phyloP scores from a whole-genome alignment of 2,113 vertebrate species.

The Propithecus coquereli region DNA sequence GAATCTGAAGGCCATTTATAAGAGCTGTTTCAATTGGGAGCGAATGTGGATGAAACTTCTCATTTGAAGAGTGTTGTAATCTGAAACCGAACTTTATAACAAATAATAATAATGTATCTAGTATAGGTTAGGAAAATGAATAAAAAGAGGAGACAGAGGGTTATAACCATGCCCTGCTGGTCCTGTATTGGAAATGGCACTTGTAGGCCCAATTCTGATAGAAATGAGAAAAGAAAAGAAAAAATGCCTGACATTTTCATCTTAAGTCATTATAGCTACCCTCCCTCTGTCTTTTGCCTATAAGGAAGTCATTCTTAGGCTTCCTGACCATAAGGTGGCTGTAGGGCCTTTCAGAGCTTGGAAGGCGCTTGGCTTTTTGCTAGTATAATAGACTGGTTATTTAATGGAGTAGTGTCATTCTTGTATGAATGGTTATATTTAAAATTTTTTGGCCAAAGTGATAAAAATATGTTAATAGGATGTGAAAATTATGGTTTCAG shows the following conservation, averaged over 20 bases:
- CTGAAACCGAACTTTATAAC: background rate
- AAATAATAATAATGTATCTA: background rate
- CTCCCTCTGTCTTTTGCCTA: background rate
- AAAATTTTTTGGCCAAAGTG: background rate
- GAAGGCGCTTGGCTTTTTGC: background rate
- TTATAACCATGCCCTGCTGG: background rate
- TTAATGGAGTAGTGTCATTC: background rate
- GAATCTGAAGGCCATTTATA: conserved; percentile 14
- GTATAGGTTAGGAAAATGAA: background rate
- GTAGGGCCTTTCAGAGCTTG: conserved; percentile 12
- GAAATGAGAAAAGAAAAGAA: background rate
- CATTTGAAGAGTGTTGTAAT: conserved; percentile 31
- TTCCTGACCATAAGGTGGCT: conserved; percentile 61
- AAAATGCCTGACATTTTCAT: background rate
- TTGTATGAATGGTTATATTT: conserved; percentile 2
- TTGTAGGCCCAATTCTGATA: background rate
- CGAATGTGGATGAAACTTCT: background rate
- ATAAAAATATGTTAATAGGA: background rate
- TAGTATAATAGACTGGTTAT: background rate
- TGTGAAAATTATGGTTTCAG: conserved; percentile 20
- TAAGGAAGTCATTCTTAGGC: background rate
- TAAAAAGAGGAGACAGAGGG: background rate
- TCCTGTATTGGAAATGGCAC: background rate
- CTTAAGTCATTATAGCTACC: background rate
- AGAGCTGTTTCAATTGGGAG: background rate